Percentiles rank a stretch among this genome's conserved stretches.
These are phyloP conservation scores for Lepidurus apus DNA, from an alignment of 1,140 invertebrate genomes.

Conservation along the genomic window DNA sequence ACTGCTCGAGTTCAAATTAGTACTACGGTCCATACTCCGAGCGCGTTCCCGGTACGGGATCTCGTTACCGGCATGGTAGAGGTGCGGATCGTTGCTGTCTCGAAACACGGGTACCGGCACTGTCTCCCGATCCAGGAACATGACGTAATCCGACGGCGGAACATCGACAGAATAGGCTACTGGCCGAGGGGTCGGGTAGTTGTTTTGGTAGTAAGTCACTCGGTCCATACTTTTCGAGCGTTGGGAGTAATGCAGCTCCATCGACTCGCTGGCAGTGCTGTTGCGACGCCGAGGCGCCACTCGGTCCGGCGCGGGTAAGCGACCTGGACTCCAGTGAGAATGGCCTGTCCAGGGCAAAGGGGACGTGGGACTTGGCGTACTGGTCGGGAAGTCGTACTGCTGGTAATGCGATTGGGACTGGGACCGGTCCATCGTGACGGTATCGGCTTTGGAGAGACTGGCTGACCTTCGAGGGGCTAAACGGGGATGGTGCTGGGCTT, in stretches of 20 bases:
- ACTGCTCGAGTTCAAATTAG: neutral
- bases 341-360: neutral
- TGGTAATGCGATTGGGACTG: neutral
- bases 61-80: neutral
- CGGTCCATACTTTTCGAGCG: conserved; percentile 8
- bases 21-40: conserved; percentile 30
- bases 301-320: neutral
- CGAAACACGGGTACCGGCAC: neutral
- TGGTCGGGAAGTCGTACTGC: neutral
- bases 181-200: conserved; percentile 22
- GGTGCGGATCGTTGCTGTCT: neutral
- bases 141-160: conserved; percentile 5
- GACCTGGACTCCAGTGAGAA: neutral
- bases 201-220: neutral
- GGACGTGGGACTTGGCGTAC: neutral
- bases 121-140: conserved; percentile 32
- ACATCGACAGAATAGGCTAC: conserved; percentile 23
- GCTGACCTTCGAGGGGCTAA: conserved; percentile 34
- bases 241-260: conserved; percentile 5
- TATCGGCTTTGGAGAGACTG: conserved; percentile 34
- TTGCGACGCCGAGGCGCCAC: neutral
- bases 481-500: neutral
- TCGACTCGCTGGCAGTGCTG: neutral
- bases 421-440: conserved; percentile 24
- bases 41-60: conserved; percentile 27